Evolutionary conservation across 2,797 vertebrate genomes (phyloP), one percentile per base, ranked within the genome.

Genomic region (Amblyraja radiata): DNA sequence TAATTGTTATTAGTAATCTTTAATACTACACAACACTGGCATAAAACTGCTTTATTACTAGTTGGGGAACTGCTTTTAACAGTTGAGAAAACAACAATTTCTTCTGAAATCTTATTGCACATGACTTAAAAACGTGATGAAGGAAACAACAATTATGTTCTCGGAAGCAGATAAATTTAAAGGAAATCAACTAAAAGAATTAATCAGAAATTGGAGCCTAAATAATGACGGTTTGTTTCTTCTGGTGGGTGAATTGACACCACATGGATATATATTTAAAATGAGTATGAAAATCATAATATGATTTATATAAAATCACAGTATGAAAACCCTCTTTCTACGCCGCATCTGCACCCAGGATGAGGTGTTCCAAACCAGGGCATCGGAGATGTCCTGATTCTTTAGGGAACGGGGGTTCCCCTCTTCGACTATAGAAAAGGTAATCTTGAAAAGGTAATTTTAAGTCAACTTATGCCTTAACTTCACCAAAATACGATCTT

Each of bases 11-110:
- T 13, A 28, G 46, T 61, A 84, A 84, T 58, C 23, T 83, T 58
- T 83, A 83, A 83, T 39, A 25, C 28, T 54, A 84, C 32, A 10
- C 32, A 39, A 9, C 78, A 80, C 46, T 13, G 81, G 54, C 54
- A 84, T 84, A 84, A 84, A 84, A 58, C 54, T 13, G 81, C 81
- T 84, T 84, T 80, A 39, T 79, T 83, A 54, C 2, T 9, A 84
- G 25, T 61, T 84, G 54, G 23, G 54, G 81, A 84, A 28, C 81
- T 58, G 61, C 54, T 61, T 25, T 83, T 58, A 54, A 81, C 13
- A 84, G 9, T 84, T 84, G 23, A 11, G 28, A 58, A 13, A 83
- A 28, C 78, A 61, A 25, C 46, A 58, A 84, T 84, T 18, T 81
- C 39, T 84, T 61, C 46, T 61, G 4, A 61, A 84, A 2, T 25